phyloP scores from a whole-genome alignment of 2,113 vertebrate species.

The Pelodiscus sinensis region DNA sequence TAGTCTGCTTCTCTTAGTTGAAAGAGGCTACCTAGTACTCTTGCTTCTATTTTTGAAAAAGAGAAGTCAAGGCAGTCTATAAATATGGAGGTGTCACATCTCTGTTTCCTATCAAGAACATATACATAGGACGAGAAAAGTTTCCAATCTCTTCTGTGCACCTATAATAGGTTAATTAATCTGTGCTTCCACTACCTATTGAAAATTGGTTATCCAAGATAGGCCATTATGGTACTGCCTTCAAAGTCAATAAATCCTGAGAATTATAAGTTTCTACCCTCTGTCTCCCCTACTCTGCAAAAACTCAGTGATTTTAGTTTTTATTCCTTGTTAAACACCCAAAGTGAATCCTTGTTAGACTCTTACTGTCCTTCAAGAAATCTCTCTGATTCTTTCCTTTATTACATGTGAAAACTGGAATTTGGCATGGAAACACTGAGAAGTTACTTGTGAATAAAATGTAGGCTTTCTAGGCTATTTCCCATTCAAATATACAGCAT shows the following conservation, averaged over 20 bases:
- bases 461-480: background rate
- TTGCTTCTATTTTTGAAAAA: background rate
- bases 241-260: background rate
- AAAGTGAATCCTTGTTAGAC: conserved; percentile 17
- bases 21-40: background rate
- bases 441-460: background rate
- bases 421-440: conserved; percentile 27
- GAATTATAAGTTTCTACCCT: conserved; percentile 3
- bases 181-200: background rate
- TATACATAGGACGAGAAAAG: background rate
- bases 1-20: background rate
- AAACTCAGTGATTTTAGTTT: conserved; percentile 17
- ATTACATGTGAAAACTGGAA: conserved; percentile 4
- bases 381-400: background rate
- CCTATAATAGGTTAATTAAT: background rate
- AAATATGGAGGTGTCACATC: background rate
- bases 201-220: background rate
- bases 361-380: background rate
- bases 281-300: background rate
- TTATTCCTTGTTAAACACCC: conserved; percentile 49
- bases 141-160: background rate
- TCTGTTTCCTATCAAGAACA: background rate
- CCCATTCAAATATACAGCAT: background rate
- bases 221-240: background rate
- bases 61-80: background rate